These are phyloP conservation scores for Spheniscus mendiculus DNA, from an alignment of 2,113 vertebrate species.

Conservation along the genomic window DNA sequence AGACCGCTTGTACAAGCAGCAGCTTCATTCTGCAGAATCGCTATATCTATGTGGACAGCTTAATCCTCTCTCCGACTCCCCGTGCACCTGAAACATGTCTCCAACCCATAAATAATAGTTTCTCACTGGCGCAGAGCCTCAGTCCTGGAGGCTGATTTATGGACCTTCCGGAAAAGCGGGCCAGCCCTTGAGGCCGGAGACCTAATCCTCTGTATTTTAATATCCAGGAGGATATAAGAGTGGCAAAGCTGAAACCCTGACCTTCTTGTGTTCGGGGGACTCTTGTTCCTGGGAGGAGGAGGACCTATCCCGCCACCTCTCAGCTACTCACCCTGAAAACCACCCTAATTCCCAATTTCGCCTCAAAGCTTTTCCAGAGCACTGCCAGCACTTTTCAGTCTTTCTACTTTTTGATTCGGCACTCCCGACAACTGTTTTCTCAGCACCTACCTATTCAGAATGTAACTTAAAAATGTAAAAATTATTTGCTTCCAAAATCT, in stretches of 20 bases:
- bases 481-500: not conserved
- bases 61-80: not conserved
- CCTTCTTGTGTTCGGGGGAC: not conserved
- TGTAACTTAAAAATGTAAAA: not conserved
- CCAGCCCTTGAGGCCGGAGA: fast-evolving
- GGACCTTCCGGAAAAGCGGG: not conserved
- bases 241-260: not conserved
- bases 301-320: not conserved
- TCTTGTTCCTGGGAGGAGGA: not conserved
- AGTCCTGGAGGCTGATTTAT: not conserved
- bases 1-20: not conserved
- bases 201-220: not conserved
- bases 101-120: not conserved
- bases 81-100: not conserved
- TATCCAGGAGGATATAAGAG: not conserved
- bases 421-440: not conserved
- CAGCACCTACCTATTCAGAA: not conserved
- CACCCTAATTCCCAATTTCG: not conserved
- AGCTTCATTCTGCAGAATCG: not conserved
- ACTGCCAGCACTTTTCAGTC: not conserved
- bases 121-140: not conserved
- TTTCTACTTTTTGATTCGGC: not conserved
- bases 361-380: not conserved
- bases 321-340: not conserved
- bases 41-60: not conserved